Evolutionary conservation across 2,113 vertebrate genomes (phyloP).

Genomic region (Agapornis roseicollis): DNA sequence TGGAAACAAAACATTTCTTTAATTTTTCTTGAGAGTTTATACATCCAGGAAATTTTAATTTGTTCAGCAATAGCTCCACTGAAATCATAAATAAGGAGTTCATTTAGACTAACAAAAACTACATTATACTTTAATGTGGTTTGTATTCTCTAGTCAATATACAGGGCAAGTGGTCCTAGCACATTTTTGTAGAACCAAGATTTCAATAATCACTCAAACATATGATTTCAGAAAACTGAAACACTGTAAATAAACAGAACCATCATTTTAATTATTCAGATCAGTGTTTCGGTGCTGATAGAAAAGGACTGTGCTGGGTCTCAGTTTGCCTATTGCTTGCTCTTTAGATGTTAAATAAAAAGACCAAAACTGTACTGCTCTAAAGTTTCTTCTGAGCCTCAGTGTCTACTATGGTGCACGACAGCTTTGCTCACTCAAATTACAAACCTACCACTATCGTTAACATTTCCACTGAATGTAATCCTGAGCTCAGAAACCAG

Average conservation of each 20-base stretch:
- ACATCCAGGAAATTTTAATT: not conserved
- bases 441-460: not conserved
- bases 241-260: not conserved
- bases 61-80: not conserved
- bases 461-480: not conserved
- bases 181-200: not conserved
- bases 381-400: not conserved
- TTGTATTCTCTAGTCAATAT: not conserved
- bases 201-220: not conserved
- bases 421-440: rapidly evolving
- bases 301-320: not conserved
- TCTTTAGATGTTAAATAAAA: not conserved
- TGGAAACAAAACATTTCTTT: not conserved
- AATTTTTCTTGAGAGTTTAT: not conserved
- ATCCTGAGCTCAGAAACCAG: not conserved
- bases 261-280: not conserved
- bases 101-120: not conserved
- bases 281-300: not conserved
- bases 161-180: not conserved
- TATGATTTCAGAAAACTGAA: not conserved
- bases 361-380: not conserved
- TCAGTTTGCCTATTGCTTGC: not conserved
- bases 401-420: not conserved
- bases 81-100: not conserved
- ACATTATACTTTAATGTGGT: not conserved